Evolutionary conservation across 2,113 vertebrate genomes (phyloP).

Genomic region (Hyla sarda): DNA sequence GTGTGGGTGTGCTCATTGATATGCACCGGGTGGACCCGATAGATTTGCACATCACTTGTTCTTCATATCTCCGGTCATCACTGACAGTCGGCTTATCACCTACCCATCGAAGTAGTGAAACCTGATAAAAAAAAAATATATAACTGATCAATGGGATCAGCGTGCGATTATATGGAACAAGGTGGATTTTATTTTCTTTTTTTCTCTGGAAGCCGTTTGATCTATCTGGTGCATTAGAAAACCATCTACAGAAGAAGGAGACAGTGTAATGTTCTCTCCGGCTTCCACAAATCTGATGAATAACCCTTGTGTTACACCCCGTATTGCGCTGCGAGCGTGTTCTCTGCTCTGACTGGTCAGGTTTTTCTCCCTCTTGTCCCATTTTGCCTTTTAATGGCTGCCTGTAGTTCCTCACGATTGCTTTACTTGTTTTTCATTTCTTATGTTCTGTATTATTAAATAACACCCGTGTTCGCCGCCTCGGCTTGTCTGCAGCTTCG

Average conservation of each 20-base stretch:
- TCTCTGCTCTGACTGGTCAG: not conserved
- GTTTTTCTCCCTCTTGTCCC: conserved; percentile 17
- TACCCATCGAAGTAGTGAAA: not conserved
- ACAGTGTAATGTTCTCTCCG: conserved; percentile 33
- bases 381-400: conserved; percentile 24
- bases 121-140: not conserved
- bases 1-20: not conserved
- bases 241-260: not conserved
- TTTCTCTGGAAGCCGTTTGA: not conserved
- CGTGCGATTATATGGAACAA: not conserved
- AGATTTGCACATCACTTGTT: not conserved
- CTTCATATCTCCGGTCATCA: not conserved
- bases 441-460: conserved; percentile 24
- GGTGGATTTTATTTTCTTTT: not conserved
- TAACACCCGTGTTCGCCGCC: not conserved
- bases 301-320: not conserved
- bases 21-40: not conserved
- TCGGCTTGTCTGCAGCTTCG: not conserved
- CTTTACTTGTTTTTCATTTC: conserved; percentile 14
- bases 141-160: not conserved
- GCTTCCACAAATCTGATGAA: conserved; percentile 15
- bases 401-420: not conserved
- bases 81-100: not conserved
- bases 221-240: conserved; percentile 5
- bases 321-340: not conserved